Evolutionary conservation across 2,888 invertebrate species (phyloP).

Genomic region (Clanis bilineata): DNA sequence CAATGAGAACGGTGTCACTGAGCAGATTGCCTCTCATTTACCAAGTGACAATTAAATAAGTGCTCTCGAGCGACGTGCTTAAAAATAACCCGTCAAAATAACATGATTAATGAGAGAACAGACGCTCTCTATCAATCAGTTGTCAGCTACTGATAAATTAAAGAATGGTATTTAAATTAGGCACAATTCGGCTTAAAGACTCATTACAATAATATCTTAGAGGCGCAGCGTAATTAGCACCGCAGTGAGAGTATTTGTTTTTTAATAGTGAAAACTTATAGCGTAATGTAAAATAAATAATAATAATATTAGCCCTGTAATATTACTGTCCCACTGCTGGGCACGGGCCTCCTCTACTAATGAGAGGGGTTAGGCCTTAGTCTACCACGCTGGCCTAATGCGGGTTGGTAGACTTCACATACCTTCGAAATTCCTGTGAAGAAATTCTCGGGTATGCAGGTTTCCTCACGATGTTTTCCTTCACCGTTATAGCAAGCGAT

Average conservation of each 20-base stretch:
- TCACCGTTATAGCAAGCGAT: too few relatives aligned
- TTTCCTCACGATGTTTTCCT: too few relatives aligned
- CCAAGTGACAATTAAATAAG: slow-evolving; percentile 80
- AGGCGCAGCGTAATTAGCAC: slow-evolving; percentile 13
- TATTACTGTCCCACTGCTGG: too few relatives aligned
- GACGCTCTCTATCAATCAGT: slow-evolving; percentile 72
- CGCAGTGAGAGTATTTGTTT: slow-evolving; percentile 22
- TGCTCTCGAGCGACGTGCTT: slow-evolving; percentile 67
- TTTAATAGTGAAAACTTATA: slow-evolving; percentile 21
- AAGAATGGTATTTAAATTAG: slow-evolving; percentile 60
- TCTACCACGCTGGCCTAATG: too few relatives aligned
- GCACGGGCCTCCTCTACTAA: too few relatives aligned
- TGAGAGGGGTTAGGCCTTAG: too few relatives aligned
- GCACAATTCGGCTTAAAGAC: slow-evolving; percentile 41
- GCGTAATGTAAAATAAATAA: not conserved
- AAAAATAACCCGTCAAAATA: slow-evolving; percentile 70
- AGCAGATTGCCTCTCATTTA: slow-evolving; percentile 78
- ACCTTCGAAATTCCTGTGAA: too few relatives aligned
- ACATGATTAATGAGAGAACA: slow-evolving; percentile 68
- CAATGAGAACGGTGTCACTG: slow-evolving; percentile 79
- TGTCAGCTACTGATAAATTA: slow-evolving; percentile 77
- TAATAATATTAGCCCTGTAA: too few relatives aligned
- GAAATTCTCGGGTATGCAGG: too few relatives aligned
- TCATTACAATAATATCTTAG: slow-evolving; percentile 29
- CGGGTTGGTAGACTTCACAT: too few relatives aligned